phyloP scores from a whole-genome alignment of 2,888 invertebrate genomes.

The Lampropteryx suffumata region DNA sequence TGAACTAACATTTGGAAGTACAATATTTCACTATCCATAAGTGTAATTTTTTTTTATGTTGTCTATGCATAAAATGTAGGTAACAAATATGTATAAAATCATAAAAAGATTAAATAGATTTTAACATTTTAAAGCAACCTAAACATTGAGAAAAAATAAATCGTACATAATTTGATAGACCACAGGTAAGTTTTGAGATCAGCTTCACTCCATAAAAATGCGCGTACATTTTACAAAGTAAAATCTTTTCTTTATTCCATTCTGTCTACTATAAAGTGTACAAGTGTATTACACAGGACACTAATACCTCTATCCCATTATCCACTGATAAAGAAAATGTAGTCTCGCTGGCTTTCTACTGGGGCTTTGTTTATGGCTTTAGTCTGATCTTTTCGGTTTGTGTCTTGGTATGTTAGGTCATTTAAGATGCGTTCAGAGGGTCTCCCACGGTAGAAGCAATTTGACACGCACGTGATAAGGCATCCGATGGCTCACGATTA shows the following conservation, averaged over 20 bases:
- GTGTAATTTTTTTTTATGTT: slow-evolving; percentile 1
- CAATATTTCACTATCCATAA: background rate
- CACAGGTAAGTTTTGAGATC: slow-evolving; percentile 16
- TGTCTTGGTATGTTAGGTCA: slow-evolving; percentile 38
- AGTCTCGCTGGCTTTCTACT: background rate
- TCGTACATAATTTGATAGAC: too few relatives aligned
- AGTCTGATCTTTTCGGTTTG: slow-evolving; percentile 16
- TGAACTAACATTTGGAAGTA: slow-evolving; percentile 22
- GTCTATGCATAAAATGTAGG: background rate
- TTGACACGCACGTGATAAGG: slow-evolving; percentile 78
- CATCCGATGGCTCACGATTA: slow-evolving; percentile 75
- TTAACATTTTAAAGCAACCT: too few relatives aligned
- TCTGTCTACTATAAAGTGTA: slow-evolving; percentile 1
- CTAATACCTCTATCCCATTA: slow-evolving; percentile 1
- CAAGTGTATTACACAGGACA: too few relatives aligned
- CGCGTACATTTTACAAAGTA: slow-evolving; percentile 21
- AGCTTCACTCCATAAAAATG: slow-evolving; percentile 19
- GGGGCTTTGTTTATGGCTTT: background rate
- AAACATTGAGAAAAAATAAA: too few relatives aligned
- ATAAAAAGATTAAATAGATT: too few relatives aligned
- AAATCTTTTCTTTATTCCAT: slow-evolving; percentile 11
- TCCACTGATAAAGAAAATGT: background rate
- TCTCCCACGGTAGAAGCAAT: slow-evolving; percentile 80
- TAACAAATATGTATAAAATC: too few relatives aligned
- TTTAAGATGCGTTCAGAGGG: slow-evolving; percentile 41